Percentiles rank a stretch among this genome's conserved stretches.
Conservation (phyloP, 2,888 invertebrate species). For the Meteorus cinctellus region DNA sequence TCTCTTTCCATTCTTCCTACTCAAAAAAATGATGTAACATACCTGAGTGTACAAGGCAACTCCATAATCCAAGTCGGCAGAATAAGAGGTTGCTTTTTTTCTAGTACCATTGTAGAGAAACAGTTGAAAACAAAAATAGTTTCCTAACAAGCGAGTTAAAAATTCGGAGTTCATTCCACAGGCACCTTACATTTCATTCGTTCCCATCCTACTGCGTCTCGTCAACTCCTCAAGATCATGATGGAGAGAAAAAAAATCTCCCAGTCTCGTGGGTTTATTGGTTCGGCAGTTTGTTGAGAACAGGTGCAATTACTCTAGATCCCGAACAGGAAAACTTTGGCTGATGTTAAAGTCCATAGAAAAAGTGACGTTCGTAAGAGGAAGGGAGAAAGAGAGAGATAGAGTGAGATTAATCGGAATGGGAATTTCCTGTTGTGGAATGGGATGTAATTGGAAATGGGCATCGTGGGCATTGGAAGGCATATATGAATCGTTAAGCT, state of each 20-base stretch:
- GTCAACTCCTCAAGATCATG: background rate
- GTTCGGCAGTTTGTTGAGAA: constrained; percentile 1
- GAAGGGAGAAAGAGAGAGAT: constrained; percentile 17
- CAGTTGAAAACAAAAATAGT: constrained; percentile 3
- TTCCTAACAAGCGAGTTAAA: constrained; percentile 6
- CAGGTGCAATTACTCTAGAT: constrained; percentile 7
- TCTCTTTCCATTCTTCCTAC: background rate
- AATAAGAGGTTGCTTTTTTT: background rate
- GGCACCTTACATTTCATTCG: background rate
- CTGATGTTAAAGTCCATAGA: constrained; percentile 14
- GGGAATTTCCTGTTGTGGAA: background rate
- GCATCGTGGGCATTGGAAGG: background rate
- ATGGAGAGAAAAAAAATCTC: background rate
- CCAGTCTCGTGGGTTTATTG: background rate
- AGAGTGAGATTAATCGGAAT: background rate
- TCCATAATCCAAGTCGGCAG: background rate
- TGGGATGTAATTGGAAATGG: constrained; percentile 14
- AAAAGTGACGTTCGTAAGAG: background rate
- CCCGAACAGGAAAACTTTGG: background rate
- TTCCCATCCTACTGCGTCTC: background rate
- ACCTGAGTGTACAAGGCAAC: background rate
- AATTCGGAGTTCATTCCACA: background rate
- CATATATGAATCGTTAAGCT: constrained; percentile 22
- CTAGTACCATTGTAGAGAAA: background rate
- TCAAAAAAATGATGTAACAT: background rate